These are phyloP conservation scores for Tholera decimalis DNA, from an alignment of 2,888 invertebrate species.

Conservation along the genomic window DNA sequence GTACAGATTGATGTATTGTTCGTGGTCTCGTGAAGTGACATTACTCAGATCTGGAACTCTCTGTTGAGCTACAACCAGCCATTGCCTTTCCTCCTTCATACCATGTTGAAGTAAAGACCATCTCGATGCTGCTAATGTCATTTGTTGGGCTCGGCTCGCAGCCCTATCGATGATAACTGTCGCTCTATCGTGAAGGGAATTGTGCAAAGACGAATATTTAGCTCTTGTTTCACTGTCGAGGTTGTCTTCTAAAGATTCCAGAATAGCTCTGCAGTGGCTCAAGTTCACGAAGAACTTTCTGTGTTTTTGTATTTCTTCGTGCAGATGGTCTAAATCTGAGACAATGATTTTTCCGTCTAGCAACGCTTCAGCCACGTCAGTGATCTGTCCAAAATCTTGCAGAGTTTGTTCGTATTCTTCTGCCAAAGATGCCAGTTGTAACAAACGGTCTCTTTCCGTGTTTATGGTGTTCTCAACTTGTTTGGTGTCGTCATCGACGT, in stretches of 20 bases:
- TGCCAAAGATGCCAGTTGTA: constrained; percentile 94
- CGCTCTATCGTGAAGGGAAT: constrained; percentile 94
- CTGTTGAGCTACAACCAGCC: constrained; percentile 96
- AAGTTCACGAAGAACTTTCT: constrained; percentile 97
- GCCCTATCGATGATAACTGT: constrained; percentile 95
- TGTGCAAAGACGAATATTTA: constrained; percentile 94
- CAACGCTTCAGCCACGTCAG: constrained; percentile 95
- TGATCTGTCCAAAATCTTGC: constrained; percentile 96
- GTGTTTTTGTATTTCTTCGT: constrained; percentile 97
- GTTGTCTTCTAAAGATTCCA: constrained; percentile 96
- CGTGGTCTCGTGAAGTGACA: constrained; percentile 96
- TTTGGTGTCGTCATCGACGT: constrained; percentile 93
- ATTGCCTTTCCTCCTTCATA: constrained; percentile 95
- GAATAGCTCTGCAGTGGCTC: constrained; percentile 96
- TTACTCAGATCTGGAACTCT: constrained; percentile 95
- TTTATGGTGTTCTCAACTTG: constrained; percentile 93
- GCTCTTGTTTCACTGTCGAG: constrained; percentile 95
- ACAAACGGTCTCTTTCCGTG: constrained; percentile 94
- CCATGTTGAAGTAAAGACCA: constrained; percentile 96
- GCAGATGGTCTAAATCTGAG: constrained; percentile 94
- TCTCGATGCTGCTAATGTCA: constrained; percentile 96
- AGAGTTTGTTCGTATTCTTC: constrained; percentile 97
- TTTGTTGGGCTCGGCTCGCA: constrained; percentile 95
- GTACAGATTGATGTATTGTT: constrained; percentile 96
- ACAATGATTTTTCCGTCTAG: constrained; percentile 95